These are phyloP conservation scores for Hyposmocoma kahamanoa DNA, from an alignment of 1,140 invertebrate genomes.

Conservation along the genomic window DNA sequence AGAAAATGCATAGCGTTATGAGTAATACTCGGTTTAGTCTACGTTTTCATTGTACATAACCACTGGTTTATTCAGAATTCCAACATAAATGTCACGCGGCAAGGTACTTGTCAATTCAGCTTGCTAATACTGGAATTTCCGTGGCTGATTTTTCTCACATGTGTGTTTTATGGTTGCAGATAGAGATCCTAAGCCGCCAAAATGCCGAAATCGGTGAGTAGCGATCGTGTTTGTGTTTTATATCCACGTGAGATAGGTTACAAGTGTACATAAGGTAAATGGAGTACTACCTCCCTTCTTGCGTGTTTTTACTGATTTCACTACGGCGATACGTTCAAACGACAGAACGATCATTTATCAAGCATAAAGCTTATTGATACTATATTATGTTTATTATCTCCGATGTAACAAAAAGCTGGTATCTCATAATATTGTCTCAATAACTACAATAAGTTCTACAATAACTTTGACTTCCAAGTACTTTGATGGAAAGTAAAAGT, in stretches of 20 bases:
- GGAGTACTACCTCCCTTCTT: not conserved
- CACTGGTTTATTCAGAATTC: slow-evolving; percentile 32
- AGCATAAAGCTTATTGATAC: no score
- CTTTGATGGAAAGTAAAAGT: no score
- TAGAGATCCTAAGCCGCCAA: slow-evolving; percentile 61
- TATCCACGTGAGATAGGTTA: not conserved
- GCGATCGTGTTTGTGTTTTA: slow-evolving; percentile 9
- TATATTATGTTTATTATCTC: no score
- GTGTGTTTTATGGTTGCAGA: slow-evolving; percentile 52
- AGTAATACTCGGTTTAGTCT: slow-evolving; percentile 12
- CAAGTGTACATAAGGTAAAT: not conserved
- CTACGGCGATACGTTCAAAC: slow-evolving; percentile 51
- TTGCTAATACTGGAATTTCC: slow-evolving; percentile 18
- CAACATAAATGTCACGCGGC: slow-evolving; percentile 38
- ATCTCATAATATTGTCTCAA: no score
- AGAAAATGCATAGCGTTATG: slow-evolving; percentile 27
- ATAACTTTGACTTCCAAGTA: no score
- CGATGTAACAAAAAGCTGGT: no score
- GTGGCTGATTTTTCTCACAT: slow-evolving; percentile 25
- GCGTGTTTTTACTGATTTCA: slow-evolving; percentile 50
- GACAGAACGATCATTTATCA: slow-evolving; percentile 39
- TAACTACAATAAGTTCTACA: no score
- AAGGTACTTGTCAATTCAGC: slow-evolving; percentile 3
- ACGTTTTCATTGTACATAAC: slow-evolving; percentile 14
- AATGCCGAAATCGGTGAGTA: slow-evolving; percentile 71